Evolutionary conservation across 1,140 invertebrate genomes (phyloP).

Genomic region (Neuroterus valhalla): DNA sequence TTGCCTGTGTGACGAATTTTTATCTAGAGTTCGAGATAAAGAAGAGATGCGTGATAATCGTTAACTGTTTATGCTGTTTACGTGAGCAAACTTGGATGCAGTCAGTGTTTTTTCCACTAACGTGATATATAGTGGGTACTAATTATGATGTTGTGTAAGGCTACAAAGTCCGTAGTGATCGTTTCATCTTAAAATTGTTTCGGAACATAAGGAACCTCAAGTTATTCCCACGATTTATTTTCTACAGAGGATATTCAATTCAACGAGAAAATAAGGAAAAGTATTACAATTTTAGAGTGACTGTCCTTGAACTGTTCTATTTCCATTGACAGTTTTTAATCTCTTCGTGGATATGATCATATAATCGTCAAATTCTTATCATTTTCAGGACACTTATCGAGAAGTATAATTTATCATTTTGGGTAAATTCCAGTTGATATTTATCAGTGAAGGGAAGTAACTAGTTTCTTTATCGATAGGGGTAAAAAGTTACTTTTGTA

Average conservation of each 20-base stretch:
- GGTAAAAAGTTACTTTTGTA: no score
- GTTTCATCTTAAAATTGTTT: slow-evolving; percentile 1
- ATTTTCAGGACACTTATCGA: no score
- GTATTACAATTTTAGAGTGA: slow-evolving; percentile 12
- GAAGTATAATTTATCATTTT: no score
- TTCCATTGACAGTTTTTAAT: no score
- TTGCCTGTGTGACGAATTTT: no score
- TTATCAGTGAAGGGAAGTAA: no score
- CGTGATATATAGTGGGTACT: slow-evolving; percentile 19
- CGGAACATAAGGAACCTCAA: neutral
- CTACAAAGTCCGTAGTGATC: neutral
- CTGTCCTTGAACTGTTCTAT: no score
- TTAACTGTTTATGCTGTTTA: neutral
- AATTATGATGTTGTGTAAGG: slow-evolving; percentile 10
- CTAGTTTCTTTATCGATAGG: no score
- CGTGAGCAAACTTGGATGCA: slow-evolving; percentile 10
- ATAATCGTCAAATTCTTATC: no score
- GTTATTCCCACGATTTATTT: neutral
- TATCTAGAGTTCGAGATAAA: neutral
- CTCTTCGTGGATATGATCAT: no score
- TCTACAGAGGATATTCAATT: slow-evolving; percentile 13
- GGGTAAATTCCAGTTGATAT: no score
- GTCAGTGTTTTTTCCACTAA: slow-evolving; percentile 19
- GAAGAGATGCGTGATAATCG: neutral
- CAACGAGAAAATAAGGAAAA: slow-evolving; percentile 10